Base-by-base conservation (phyloP, 2,888 invertebrate species). In the Ernsta delagoae region DNA sequence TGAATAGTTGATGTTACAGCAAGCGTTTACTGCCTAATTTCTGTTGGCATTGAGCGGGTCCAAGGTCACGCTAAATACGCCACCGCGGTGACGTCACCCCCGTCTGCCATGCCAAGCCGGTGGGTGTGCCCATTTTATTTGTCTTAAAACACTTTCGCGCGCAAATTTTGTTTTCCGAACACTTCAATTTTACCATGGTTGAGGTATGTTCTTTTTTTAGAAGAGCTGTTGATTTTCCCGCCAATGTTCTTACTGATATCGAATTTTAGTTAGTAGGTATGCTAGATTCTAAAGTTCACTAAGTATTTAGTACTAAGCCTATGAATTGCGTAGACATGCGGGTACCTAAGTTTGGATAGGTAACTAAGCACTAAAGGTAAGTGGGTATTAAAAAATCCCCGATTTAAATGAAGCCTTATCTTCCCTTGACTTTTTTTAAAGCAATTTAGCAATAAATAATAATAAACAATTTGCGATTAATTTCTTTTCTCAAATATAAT, bases 41-140 rank as follows among this genome's bases (percentile, higher is more conserved):
- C 84, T 83, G 81, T 83, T 86, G 90, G 90, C 92, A 92, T 90
- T 91, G 92, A 84, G 83, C 82, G 75, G 77, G 80, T 81, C 79
- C 91, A 92, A 92, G 92, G 92, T 88, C 80, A 75, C 73, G 77
- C 84, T 85, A 85, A 84, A 88, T 84, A 82, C 83, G 83, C 76
- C 72, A 56, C 43, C 57, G 64, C 73, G 78, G 75, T 90, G 90
- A 91, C 91, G 90, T 91, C 90, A 91, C 73, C 69, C 71, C 77
- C 78, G 77, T 78, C 78, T 75, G 79, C 75, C 75, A 74, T 67
- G 69, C 66, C 71, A 68, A 74, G 65, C 72, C 72, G 71, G 79
- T 79, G 77, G 79, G 84, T 83, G 84, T 84, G 84, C 79, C 79
- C 77, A 76, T 78, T 79, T 79, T 74, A 75, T 74, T 74, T 71